Evolutionary conservation across 2,888 invertebrate species (phyloP).

Genomic region (Parnassius orleans): DNA sequence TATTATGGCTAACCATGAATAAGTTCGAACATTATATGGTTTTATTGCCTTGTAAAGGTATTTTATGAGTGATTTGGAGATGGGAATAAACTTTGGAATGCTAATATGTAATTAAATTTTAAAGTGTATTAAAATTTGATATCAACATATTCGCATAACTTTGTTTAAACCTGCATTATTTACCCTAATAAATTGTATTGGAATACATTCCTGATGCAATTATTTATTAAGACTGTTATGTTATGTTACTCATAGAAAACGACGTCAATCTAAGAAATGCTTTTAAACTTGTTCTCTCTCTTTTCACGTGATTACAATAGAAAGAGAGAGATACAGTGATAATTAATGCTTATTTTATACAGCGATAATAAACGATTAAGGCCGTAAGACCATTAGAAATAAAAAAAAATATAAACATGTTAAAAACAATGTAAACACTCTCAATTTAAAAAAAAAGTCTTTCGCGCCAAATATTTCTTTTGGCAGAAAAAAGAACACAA

Average conservation of each 20-base stretch:
- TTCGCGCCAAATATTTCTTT: slow-evolving; percentile 51
- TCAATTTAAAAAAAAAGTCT: slow-evolving; percentile 18
- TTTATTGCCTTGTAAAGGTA: slow-evolving; percentile 4
- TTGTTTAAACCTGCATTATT: background rate
- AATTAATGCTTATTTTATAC: too few species aligned
- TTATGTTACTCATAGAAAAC: too few species aligned
- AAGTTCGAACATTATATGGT: background rate
- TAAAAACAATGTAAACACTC: slow-evolving; percentile 17
- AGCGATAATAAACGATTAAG: too few species aligned
- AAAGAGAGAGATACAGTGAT: too few species aligned
- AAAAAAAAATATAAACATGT: background rate
- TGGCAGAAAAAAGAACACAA: slow-evolving; percentile 39
- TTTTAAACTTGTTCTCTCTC: too few species aligned
- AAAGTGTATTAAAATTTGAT: background rate
- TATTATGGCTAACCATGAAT: slow-evolving; percentile 1
- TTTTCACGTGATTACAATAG: too few species aligned
- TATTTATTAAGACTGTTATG: too few species aligned
- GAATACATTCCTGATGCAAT: too few species aligned
- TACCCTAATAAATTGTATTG: background rate
- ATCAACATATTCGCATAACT: background rate
- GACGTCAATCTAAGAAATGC: too few species aligned
- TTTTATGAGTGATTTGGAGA: background rate
- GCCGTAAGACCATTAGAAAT: background rate
- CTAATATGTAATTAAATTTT: background rate
- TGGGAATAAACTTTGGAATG: background rate